Evolutionary conservation across 2,888 invertebrate genomes (phyloP).

Genomic region (Tortrix viridana): DNA sequence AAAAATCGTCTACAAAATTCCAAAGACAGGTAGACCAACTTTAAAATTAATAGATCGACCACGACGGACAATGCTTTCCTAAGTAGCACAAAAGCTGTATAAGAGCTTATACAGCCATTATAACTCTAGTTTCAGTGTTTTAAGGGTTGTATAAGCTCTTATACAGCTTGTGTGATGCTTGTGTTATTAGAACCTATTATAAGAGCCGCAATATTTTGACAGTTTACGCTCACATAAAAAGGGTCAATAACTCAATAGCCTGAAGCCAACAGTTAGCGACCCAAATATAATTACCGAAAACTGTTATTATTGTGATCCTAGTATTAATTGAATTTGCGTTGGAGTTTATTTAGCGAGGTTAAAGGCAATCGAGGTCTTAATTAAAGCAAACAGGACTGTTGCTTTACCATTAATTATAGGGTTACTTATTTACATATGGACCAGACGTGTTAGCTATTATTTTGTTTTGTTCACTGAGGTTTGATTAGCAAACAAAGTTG

Average conservation of each 20-base stretch:
- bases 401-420: slow-evolving; percentile 67
- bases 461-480: background rate
- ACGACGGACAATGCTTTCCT: too few relatives aligned
- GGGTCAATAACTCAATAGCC: slow-evolving; percentile 20
- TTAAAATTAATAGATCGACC: too few relatives aligned
- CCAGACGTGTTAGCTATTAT: slow-evolving; percentile 9
- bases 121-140: too few relatives aligned
- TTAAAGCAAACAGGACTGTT: slow-evolving; percentile 78
- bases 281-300: slow-evolving; percentile 75
- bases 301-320: slow-evolving; percentile 76
- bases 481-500: too few relatives aligned
- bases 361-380: slow-evolving; percentile 73
- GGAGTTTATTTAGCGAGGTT: slow-evolving; percentile 77
- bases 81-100: too few relatives aligned
- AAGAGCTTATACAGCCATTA: too few relatives aligned
- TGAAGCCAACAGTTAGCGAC: slow-evolving; percentile 56
- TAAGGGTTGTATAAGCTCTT: too few relatives aligned
- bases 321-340: slow-evolving; percentile 76
- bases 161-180: too few relatives aligned
- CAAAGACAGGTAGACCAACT: too few relatives aligned
- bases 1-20: too few relatives aligned
- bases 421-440: slow-evolving; percentile 44
- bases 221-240: background rate
- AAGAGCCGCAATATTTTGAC: background rate
- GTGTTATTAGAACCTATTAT: too few relatives aligned